A percentile compares a stretch with the other conserved stretches of the same genome.
Evolutionary conservation across 92 coral and sea anemone species (phyloP).

Genomic region (Umimayanthus kanabou): DNA sequence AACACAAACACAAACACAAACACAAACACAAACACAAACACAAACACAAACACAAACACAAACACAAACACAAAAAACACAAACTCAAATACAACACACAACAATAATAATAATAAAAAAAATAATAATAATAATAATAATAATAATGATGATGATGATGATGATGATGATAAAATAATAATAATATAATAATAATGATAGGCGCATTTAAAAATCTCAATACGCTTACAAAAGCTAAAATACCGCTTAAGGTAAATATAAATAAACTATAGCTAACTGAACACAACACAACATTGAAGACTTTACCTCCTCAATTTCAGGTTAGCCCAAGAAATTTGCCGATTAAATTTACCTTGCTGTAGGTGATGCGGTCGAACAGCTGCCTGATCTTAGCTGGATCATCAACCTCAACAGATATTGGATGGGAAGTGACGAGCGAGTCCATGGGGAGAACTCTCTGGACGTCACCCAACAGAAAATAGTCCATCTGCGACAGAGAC

Average conservation of each 20-base stretch:
- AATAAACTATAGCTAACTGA: too few relatives aligned
- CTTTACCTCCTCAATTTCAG: background rate
- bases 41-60: background rate
- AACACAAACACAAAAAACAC: too few relatives aligned
- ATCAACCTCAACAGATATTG: conserved; percentile 91
- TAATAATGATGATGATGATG: too few relatives aligned
- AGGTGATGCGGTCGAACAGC: conserved; percentile 83
- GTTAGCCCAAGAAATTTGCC: background rate
- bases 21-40: background rate
- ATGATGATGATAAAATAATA: too few relatives aligned
- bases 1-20: background rate
- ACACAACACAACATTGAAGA: background rate
- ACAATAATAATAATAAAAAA: too few relatives aligned
- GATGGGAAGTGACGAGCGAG: conserved; percentile 84
- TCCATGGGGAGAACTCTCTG: conserved; percentile 88
- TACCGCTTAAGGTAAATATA: too few relatives aligned
- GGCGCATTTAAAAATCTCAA: too few relatives aligned
- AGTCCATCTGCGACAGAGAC: conserved; percentile 71
- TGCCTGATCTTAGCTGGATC: conserved; percentile 87
- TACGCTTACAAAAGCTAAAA: too few relatives aligned
- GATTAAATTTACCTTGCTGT: conserved; percentile 88
- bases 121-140: too few relatives aligned
- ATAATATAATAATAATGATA: too few relatives aligned
- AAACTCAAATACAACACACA: too few relatives aligned
- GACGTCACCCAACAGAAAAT: conserved; percentile 73